Evolutionary conservation across 2,888 invertebrate genomes (phyloP), one percentile per base, ranked within the genome.

Genomic region (Druceiella hillmani): DNA sequence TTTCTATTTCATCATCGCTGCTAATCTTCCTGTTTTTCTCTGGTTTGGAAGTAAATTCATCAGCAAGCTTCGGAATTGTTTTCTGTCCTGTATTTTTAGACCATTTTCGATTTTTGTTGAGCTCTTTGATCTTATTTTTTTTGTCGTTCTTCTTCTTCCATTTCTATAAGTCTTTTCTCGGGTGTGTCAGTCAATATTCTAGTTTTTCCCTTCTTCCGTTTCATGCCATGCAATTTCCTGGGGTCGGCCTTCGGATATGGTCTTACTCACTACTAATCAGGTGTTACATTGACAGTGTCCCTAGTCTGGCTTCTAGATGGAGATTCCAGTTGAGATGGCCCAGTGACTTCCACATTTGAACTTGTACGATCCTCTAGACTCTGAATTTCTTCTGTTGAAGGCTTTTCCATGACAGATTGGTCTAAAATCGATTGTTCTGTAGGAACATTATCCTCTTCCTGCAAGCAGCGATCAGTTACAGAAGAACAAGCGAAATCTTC

Each of bases 111-210:
- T n/a, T n/a, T n/a, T n/a, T n/a, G n/a, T n/a, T n/a, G n/a, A n/a
- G n/a, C n/a, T n/a, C 11, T 30, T 36, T 25, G 29, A 32, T 30
- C 14, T 29, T 40, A 12, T 38, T 2, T 29, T 33, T 33, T 45
- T 38, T 33, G 11, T 25, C 35, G 20, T 38, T 45, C 32, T 45
- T 43, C 25, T 43, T 45, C 20, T 12, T 40, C 30, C 14, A 40
- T 28, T 43, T 46, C 39, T 39, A 41, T 45, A 3, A 41, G 36
- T 40, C 37, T 41, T 48, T n/a, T n/a, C n/a, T n/a, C 44, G 15
- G 45, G 41, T 33, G 44, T 47, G 38, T 44, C 43, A n/a, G 44
- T 46, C 17, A 48, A 43, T n/a, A n/a, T n/a, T n/a, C n/a, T n/a
- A n/a, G n/a, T n/a, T n/a, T n/a, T n/a, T 22, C 46, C 47, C 31